These are phyloP conservation scores for Ptilonorhynchus violaceus DNA, from an alignment of 2,113 vertebrate genomes.

Conservation along the genomic window DNA sequence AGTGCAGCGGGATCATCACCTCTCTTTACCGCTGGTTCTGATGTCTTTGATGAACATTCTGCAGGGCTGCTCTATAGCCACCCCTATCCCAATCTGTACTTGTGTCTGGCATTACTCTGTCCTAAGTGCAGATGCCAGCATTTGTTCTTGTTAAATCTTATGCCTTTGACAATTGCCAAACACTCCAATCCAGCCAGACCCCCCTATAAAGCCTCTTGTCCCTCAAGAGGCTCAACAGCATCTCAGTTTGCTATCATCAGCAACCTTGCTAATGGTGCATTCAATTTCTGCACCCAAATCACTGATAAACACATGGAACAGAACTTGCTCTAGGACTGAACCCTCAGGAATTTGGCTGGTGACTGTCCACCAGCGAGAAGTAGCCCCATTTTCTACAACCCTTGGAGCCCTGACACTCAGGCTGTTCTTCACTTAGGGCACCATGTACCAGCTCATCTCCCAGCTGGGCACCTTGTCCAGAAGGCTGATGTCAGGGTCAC, in stretches of 20 bases:
- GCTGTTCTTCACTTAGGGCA: not conserved
- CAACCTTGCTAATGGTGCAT: not conserved
- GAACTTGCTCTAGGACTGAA: not conserved
- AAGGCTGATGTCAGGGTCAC: not conserved
- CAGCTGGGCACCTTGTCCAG: not conserved
- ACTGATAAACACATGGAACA: not conserved
- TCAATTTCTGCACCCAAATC: not conserved
- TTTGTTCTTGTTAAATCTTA: not conserved
- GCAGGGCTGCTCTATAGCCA: not conserved
- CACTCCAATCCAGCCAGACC: not conserved
- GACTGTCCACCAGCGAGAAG: not conserved
- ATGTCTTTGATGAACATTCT: not conserved
- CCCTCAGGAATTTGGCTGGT: not conserved
- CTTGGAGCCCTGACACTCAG: not conserved
- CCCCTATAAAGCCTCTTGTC: not conserved
- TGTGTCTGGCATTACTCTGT: not conserved
- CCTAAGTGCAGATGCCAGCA: not conserved
- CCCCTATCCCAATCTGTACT: not conserved
- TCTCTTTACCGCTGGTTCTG: not conserved
- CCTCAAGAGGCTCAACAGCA: not conserved
- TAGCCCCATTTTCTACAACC: not conserved
- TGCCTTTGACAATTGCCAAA: not conserved
- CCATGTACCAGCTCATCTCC: not conserved
- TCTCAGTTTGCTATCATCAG: not conserved
- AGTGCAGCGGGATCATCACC: not conserved